phyloP scores from a whole-genome alignment of 2,888 invertebrate species.

The Atrina japonica region DNA sequence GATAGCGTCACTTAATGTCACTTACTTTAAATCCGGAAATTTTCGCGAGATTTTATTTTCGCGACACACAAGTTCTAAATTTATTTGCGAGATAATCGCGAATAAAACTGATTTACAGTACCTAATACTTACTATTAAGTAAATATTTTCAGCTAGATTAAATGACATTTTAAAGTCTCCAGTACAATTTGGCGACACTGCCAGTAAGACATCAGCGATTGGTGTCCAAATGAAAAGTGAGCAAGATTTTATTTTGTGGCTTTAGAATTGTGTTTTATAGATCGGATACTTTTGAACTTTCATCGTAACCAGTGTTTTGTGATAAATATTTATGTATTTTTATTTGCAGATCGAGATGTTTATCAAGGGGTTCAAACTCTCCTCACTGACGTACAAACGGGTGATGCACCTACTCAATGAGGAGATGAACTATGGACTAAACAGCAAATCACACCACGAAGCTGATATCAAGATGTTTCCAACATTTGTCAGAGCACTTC shows the following conservation, averaged over 20 bases:
- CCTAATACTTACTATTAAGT: too few species aligned
- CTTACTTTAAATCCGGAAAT: too few species aligned
- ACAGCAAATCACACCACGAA: conserved; percentile 87
- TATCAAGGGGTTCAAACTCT: conserved; percentile 91
- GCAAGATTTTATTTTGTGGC: neutral
- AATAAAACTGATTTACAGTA: too few species aligned
- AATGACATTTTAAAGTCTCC: neutral
- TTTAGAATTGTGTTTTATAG: neutral
- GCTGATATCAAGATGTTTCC: conserved; percentile 96
- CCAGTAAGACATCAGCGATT: neutral
- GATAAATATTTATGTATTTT: conserved; percentile 3
- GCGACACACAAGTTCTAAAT: too few species aligned
- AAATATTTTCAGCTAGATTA: too few species aligned
- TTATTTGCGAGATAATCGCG: too few species aligned
- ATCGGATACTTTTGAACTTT: too few species aligned
- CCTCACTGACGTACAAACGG: conserved; percentile 89
- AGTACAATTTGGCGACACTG: too few species aligned
- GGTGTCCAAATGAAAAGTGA: neutral
- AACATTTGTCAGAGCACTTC: conserved; percentile 96
- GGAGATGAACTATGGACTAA: conserved; percentile 91
- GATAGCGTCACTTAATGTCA: too few species aligned
- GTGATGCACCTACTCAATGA: conserved; percentile 89
- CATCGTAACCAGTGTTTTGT: too few species aligned
- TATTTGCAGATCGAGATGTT: conserved; percentile 88
- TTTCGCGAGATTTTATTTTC: too few species aligned